Evolutionary conservation across 1,140 invertebrate genomes (phyloP).

Genomic region (Uloborus diversus): DNA sequence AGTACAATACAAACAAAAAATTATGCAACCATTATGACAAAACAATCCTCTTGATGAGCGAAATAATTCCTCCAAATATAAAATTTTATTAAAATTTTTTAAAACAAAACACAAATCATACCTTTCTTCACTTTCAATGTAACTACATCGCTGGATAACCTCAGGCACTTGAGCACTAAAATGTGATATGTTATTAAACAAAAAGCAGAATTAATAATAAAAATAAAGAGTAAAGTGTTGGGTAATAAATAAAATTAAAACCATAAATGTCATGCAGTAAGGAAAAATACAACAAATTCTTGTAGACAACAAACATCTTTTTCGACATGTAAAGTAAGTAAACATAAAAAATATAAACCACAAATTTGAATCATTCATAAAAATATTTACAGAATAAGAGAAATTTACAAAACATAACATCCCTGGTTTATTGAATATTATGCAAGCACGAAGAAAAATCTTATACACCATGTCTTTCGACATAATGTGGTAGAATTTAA

Average conservation of each 20-base stretch:
- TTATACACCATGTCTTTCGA: no score
- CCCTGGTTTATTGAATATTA: no score
- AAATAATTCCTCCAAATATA: neutral
- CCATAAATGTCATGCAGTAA: neutral
- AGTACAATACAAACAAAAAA: slow-evolving; percentile 52
- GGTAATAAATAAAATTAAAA: neutral
- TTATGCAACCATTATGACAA: neutral
- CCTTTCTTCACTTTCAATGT: slow-evolving; percentile 87
- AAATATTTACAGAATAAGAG: neutral
- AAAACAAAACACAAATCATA: slow-evolving; percentile 67
- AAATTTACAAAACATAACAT: no score
- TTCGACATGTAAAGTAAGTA: neutral
- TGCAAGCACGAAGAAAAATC: no score
- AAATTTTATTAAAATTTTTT: neutral
- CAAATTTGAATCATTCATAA: neutral
- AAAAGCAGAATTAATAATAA: slow-evolving; percentile 53
- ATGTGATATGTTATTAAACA: slow-evolving; percentile 27
- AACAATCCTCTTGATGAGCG: neutral
- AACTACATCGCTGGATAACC: slow-evolving; percentile 85
- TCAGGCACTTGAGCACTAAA: slow-evolving; percentile 90
- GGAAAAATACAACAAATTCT: neutral
- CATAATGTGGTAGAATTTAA: no score
- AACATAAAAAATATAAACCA: neutral
- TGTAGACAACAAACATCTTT: neutral
- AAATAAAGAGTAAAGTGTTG: neutral